Conservation (phyloP, 92 coral and sea anemone genomes). For the Porites evermanni region DNA sequence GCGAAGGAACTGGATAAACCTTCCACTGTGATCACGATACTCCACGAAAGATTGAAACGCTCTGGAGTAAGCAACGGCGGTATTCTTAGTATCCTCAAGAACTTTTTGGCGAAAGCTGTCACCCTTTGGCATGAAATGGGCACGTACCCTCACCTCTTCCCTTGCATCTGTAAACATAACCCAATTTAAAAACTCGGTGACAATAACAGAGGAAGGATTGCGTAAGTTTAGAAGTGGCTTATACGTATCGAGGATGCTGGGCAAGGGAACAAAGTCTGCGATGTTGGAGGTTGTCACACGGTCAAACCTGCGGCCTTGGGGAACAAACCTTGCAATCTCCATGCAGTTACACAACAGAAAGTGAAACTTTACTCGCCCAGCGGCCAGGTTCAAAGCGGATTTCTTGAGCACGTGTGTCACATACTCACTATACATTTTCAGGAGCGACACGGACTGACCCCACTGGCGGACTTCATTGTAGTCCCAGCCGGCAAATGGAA, state of each 20-base stretch:
- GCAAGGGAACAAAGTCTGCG: conserved; percentile 60
- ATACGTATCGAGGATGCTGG: conserved; percentile 36
- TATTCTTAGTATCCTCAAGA: conserved; percentile 59
- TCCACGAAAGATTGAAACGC: conserved; percentile 41
- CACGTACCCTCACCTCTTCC: not conserved
- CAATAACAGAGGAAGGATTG: conserved; percentile 60
- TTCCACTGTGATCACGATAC: conserved; percentile 52
- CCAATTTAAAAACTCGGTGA: conserved; percentile 74
- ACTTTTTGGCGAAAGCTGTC: conserved; percentile 38
- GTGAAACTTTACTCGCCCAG: conserved; percentile 54
- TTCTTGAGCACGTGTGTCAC: conserved; percentile 59
- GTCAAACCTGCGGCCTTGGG: conserved; percentile 54
- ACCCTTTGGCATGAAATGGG: not conserved
- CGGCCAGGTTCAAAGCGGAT: conserved; percentile 36
- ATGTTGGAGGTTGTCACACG: conserved; percentile 72
- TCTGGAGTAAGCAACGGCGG: conserved; percentile 37
- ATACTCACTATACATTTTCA: conserved; percentile 68
- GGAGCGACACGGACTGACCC: conserved; percentile 38
- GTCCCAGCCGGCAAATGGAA: conserved; percentile 81
- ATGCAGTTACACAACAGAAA: conserved; percentile 65
- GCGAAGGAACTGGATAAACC: conserved; percentile 61
- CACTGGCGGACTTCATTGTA: conserved; percentile 59
- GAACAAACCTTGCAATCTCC: conserved; percentile 53
- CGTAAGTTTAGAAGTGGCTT: conserved; percentile 48
- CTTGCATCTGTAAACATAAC: not conserved